Base-by-base conservation (phyloP, 2,797 vertebrate species). In the Podarcis siculus region DNA sequence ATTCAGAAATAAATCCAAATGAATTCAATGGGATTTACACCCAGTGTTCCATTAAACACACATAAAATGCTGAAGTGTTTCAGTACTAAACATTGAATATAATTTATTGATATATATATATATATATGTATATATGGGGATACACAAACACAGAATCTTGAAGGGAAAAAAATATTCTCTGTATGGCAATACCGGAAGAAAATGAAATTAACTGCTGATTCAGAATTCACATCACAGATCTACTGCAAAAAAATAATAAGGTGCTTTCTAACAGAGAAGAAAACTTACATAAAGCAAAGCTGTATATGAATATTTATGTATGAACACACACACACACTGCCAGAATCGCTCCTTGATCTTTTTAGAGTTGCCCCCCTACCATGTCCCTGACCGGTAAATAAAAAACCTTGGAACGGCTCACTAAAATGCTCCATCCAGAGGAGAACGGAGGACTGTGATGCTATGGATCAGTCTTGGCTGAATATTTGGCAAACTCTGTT, bases 381-480 rank as follows among this genome's bases (percentile, higher is more conserved):
- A 5, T 55, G 3, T 71, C 15, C 4, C 82, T 71, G 71, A 85
- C 5, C 32, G 30, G 30, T 32, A 13, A 27, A 61, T 61, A 42
- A 15, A 35, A 55, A 76, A 86, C 83, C 78, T 32, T 87, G 67
- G 21, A 23, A 73, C 35, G 73, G 37, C 32, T 76, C 85, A 71
- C 42, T 83, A 86, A 71, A 90, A 85, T 67, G 91, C 58, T 1
- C 25, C 67, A 72, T 90, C 88, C 82, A 90, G 84, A 82, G 37
- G 58, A 8, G 32, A 12, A 32, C 79, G 55, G 2, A 8, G 32
- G 55, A 88, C 91, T 64, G 90, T 27, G 17, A 92, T 80, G 42
- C 67, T 75, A 37, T 79, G 92, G 84, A 90, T 82, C 81, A 94
- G n/a, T 15, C 81, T 90, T 13, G 88, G 83, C 30, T 86, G 32